Percentiles rank a stretch among this genome's conserved stretches.
These are phyloP conservation scores for Urocolius indicus DNA, from an alignment of 2,113 vertebrate genomes.

Conservation along the genomic window DNA sequence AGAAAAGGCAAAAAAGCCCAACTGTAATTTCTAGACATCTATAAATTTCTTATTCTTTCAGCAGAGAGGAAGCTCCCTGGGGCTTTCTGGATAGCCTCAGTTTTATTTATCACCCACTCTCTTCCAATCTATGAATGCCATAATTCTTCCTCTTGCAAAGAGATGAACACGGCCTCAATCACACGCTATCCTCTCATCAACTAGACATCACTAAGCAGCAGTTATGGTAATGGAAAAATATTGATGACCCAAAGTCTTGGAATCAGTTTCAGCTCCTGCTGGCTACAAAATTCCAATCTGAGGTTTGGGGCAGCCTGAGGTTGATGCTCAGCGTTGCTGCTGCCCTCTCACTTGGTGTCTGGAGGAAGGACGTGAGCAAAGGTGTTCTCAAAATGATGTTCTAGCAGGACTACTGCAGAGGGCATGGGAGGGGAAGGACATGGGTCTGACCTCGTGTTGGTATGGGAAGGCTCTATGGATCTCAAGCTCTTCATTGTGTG, in stretches of 20 bases:
- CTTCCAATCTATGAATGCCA: slow-evolving; percentile 65
- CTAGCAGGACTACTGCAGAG: background rate
- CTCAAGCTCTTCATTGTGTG: background rate
- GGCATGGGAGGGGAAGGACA: background rate
- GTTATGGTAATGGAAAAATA: slow-evolving; percentile 53
- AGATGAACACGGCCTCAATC: slow-evolving; percentile 53
- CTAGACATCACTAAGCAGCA: slow-evolving; percentile 26
- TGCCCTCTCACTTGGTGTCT: background rate
- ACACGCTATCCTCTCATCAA: slow-evolving; percentile 31
- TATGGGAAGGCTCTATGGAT: background rate
- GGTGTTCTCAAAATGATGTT: background rate
- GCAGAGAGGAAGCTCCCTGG: slow-evolving; percentile 71
- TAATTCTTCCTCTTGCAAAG: slow-evolving; percentile 62
- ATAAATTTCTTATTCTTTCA: slow-evolving; percentile 79
- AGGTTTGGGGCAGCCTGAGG: background rate
- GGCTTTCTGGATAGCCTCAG: slow-evolving; percentile 70
- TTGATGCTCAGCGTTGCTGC: background rate
- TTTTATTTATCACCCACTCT: slow-evolving; percentile 73
- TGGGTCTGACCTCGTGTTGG: accelerated
- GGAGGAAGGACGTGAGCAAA: background rate
- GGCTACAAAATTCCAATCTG: background rate
- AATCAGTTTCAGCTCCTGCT: background rate
- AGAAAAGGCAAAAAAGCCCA: slow-evolving; percentile 68
- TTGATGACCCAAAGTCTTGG: background rate
- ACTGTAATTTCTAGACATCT: slow-evolving; percentile 78